These are phyloP conservation scores for Telmatherina bonti DNA, from an alignment of 2,797 vertebrate genomes.

Conservation along the genomic window DNA sequence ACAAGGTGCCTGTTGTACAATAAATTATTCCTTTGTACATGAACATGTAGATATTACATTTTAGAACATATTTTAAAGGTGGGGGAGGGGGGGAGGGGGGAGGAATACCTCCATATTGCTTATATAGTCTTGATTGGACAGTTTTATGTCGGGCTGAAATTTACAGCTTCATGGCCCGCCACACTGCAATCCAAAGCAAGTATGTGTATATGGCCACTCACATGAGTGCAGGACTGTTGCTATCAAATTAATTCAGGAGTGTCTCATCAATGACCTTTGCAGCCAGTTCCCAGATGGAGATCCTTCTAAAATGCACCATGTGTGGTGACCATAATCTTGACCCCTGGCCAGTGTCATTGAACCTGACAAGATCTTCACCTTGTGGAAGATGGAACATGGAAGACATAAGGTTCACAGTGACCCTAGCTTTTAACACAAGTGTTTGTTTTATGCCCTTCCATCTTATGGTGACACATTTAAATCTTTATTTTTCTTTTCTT, in stretches of 20 bases:
- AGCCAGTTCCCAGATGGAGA: conserved; percentile 58
- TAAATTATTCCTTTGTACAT: conserved; percentile 4
- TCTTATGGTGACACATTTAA: conserved; percentile 55
- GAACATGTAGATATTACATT: conserved; percentile 16
- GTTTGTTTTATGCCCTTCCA: conserved; percentile 47
- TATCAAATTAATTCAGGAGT: conserved; percentile 52
- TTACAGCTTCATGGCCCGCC: conserved; percentile 42
- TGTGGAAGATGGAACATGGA: conserved; percentile 51
- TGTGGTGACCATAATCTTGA: conserved; percentile 54
- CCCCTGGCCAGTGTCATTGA: conserved; percentile 59
- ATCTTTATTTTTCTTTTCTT: conserved; percentile 32
- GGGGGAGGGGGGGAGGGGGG: conserved; percentile 16
- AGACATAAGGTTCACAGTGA: conserved; percentile 49
- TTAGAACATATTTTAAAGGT: conserved; percentile 22
- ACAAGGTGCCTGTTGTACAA: background rate
- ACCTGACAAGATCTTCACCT: conserved; percentile 65
- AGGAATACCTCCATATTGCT: background rate
- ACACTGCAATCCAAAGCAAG: conserved; percentile 42
- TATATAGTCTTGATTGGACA: conserved; percentile 45
- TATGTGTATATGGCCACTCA: conserved; percentile 15
- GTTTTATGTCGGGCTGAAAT: conserved; percentile 61
- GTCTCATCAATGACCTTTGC: conserved; percentile 51
- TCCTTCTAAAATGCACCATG: conserved; percentile 47
- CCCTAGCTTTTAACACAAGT: conserved; percentile 66
- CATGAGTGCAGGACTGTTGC: conserved; percentile 30